Evolutionary conservation across 2,113 vertebrate species (phyloP).

Genomic region (Tychaedon coryphoeus): DNA sequence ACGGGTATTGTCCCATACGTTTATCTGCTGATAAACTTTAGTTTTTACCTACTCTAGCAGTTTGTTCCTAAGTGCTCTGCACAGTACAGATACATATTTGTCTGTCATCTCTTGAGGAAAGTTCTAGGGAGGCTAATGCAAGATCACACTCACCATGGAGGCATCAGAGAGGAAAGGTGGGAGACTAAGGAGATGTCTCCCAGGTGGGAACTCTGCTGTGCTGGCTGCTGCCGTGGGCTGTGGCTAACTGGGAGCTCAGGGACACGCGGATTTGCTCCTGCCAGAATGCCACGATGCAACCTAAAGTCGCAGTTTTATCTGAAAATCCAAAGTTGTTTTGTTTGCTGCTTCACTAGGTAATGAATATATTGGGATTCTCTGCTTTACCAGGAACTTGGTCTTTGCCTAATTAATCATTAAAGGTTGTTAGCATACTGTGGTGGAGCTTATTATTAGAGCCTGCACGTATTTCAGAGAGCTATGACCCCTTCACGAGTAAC

Average conservation of each 20-base stretch:
- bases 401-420: constrained; percentile 76
- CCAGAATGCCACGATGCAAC: constrained; percentile 2
- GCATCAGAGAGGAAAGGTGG: rapidly evolving
- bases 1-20: not conserved
- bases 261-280: not conserved
- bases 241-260: not conserved
- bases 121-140: not conserved
- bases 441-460: constrained; percentile 72
- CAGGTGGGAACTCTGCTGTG: not conserved
- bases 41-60: not conserved
- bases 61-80: not conserved
- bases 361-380: constrained; percentile 26
- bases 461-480: constrained; percentile 60
- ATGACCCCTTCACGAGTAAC: constrained; percentile 72
- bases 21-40: not conserved
- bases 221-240: not conserved
- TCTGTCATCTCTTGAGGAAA: not conserved
- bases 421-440: constrained; percentile 67
- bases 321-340: constrained; percentile 39
- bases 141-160: rapidly evolving
- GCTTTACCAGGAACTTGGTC: constrained; percentile 64
- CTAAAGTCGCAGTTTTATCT: not conserved
- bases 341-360: constrained; percentile 42
- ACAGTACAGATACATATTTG: not conserved
- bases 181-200: not conserved